Evolutionary conservation across 2,797 vertebrate genomes (phyloP).

Genomic region (Melanotaenia nigrans): DNA sequence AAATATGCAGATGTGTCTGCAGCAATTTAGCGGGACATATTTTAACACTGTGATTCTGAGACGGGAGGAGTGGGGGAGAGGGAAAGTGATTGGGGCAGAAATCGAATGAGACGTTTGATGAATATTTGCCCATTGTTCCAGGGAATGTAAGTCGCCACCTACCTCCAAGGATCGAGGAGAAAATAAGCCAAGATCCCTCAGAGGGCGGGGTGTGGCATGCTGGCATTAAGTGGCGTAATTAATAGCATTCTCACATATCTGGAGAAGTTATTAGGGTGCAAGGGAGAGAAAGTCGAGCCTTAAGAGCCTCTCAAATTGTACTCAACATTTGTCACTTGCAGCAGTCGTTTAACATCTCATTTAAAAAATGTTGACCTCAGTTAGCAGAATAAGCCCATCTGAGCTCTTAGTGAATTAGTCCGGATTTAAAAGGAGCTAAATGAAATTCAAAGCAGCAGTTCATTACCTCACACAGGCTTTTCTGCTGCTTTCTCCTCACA

Average conservation of each 20-base stretch:
- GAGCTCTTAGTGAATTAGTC: no score
- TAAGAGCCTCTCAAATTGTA: no score
- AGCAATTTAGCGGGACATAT: slow-evolving; percentile 70
- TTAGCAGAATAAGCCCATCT: slow-evolving; percentile 64
- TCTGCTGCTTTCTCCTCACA: no score
- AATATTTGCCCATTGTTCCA: slow-evolving; percentile 60
- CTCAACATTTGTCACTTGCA: no score
- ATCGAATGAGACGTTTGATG: slow-evolving; percentile 72
- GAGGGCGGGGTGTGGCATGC: slow-evolving; percentile 53
- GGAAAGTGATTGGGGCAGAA: slow-evolving; percentile 49
- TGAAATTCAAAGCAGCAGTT: no score
- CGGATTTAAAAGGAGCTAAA: no score
- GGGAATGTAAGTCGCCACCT: slow-evolving; percentile 60
- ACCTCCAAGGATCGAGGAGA: slow-evolving; percentile 8
- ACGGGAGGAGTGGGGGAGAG: not conserved
- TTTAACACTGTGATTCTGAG: slow-evolving; percentile 49
- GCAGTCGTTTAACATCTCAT: slow-evolving; percentile 56
- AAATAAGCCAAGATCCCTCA: no score
- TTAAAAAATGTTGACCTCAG: slow-evolving; percentile 79
- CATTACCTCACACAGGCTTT: not conserved
- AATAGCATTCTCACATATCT: slow-evolving; percentile 80
- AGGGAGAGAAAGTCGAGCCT: slow-evolving; percentile 65
- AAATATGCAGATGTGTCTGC: slow-evolving; percentile 75
- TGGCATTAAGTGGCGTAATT: slow-evolving; percentile 76
- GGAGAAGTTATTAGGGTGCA: slow-evolving; percentile 68